These are phyloP conservation scores for Zaprionus tsacasi DNA, from an alignment of 1,140 invertebrate species.

Conservation along the genomic window DNA sequence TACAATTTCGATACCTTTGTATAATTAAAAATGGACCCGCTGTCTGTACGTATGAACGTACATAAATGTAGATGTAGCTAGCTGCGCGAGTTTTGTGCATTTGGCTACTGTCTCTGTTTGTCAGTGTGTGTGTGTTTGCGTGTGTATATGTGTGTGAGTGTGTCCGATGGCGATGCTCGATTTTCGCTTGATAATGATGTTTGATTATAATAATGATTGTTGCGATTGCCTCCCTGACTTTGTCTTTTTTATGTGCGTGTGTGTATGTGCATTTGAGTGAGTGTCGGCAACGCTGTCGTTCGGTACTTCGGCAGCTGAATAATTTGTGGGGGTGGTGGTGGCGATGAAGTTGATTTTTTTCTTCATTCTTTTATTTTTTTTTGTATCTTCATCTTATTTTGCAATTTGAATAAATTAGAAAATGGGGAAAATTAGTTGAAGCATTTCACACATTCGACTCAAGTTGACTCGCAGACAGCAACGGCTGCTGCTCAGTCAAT, in stretches of 20 bases:
- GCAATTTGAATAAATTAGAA: slow-evolving; percentile 9
- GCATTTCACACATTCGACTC: neutral
- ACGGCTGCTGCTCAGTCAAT: slow-evolving; percentile 2
- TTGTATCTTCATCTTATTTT: neutral
- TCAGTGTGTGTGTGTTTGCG: slow-evolving; percentile 23
- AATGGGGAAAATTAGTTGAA: slow-evolving; percentile 10
- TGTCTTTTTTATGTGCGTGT: slow-evolving; percentile 32
- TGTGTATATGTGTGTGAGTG: slow-evolving; percentile 26
- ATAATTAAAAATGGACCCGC: slow-evolving; percentile 71
- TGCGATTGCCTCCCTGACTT: slow-evolving; percentile 34
- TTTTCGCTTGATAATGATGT: slow-evolving; percentile 56
- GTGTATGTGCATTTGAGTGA: slow-evolving; percentile 29
- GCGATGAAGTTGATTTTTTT: slow-evolving; percentile 39
- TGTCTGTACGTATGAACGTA: slow-evolving; percentile 25
- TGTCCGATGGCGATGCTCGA: slow-evolving; percentile 39
- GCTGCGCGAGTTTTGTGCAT: slow-evolving; percentile 46
- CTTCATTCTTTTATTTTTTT: neutral
- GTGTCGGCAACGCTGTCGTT: slow-evolving; percentile 32
- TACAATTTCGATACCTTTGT: slow-evolving; percentile 57
- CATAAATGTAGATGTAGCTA: slow-evolving; percentile 3
- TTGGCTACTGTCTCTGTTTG: slow-evolving; percentile 29
- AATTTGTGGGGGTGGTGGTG: slow-evolving; percentile 38
- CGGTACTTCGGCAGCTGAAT: slow-evolving; percentile 32
- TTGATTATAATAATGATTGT: slow-evolving; percentile 52
- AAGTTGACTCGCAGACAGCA: neutral